Evolutionary conservation across 2,113 vertebrate genomes (phyloP).

Genomic region (Periophthalmodon schlosseri): DNA sequence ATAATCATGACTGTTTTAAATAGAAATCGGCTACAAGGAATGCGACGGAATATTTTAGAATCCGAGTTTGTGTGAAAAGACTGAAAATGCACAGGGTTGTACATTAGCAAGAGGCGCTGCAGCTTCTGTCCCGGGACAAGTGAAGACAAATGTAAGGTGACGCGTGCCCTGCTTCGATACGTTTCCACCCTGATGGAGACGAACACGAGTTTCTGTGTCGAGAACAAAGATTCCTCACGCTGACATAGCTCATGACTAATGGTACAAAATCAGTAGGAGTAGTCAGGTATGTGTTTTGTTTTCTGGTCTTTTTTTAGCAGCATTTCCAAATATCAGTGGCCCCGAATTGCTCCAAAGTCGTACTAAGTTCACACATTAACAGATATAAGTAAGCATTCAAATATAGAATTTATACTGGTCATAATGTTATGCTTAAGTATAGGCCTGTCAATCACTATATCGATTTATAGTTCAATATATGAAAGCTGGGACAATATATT

Average conservation of each 20-base stretch:
- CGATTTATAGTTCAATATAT: too few species aligned
- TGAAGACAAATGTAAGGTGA: conserved; percentile 67
- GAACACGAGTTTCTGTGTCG: conserved; percentile 71
- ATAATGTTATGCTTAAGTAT: too few species aligned
- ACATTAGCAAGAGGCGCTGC: conserved; percentile 38
- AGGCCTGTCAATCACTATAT: too few species aligned
- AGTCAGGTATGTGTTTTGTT: too few species aligned
- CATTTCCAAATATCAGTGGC: too few species aligned
- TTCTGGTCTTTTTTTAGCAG: neutral
- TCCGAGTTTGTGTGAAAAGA: conserved; percentile 66
- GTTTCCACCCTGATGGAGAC: conserved; percentile 67
- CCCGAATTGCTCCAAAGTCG: too few species aligned
- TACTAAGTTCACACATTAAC: too few species aligned
- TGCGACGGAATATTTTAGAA: conserved; percentile 73
- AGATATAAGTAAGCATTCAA: too few species aligned
- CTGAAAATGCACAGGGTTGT: conserved; percentile 61
- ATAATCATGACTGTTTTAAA: conserved; percentile 93
- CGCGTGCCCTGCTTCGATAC: conserved; percentile 55
- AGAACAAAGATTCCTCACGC: conserved; percentile 67
- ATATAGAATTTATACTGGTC: too few species aligned
- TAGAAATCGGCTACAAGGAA: conserved; percentile 77
- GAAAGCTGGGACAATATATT: too few species aligned
- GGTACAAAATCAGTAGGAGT: conserved; percentile 35
- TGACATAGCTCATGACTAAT: conserved; percentile 64
- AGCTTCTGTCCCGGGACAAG: conserved; percentile 43